Evolutionary conservation across 2,888 invertebrate genomes (phyloP).

Genomic region (Hymenopus coronatus): DNA sequence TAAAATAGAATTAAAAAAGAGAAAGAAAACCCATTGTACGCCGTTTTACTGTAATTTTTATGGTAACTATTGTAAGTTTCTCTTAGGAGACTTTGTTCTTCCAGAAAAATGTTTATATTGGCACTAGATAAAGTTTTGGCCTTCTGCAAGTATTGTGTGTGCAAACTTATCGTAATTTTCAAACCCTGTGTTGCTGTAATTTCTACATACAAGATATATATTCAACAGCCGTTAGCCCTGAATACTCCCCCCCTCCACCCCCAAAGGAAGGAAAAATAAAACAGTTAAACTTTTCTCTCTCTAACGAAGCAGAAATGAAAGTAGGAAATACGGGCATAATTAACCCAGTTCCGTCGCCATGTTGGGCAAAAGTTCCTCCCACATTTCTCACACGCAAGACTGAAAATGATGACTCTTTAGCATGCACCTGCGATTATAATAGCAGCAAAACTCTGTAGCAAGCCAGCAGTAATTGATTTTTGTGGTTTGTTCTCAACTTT

Average conservation of each 20-base stretch:
- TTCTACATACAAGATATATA: not conserved
- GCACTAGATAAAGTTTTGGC: too few species aligned
- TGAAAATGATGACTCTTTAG: not conserved
- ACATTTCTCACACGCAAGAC: not conserved
- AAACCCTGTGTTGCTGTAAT: not conserved
- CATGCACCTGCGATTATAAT: not conserved
- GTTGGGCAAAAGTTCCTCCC: not conserved
- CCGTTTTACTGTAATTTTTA: too few species aligned
- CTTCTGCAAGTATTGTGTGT: too few species aligned
- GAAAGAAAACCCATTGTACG: too few species aligned
- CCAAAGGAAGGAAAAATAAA: too few species aligned
- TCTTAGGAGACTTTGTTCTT: too few species aligned
- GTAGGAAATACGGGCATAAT: not conserved
- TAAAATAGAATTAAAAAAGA: too few species aligned
- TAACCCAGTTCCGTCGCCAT: not conserved
- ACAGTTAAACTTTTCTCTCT: not conserved
- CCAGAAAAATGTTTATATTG: too few species aligned
- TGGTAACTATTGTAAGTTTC: too few species aligned
- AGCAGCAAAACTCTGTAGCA: not conserved
- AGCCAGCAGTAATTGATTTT: not conserved
- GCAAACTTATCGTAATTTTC: not conserved
- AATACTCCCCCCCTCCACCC: too few species aligned
- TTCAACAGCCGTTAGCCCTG: not conserved
- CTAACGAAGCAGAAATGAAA: not conserved
- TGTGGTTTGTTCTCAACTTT: not conserved